A percentile compares a stretch with the other conserved stretches of the same genome.
phyloP scores from a whole-genome alignment of 2,888 invertebrate species.

The Craniophora ligustri region DNA sequence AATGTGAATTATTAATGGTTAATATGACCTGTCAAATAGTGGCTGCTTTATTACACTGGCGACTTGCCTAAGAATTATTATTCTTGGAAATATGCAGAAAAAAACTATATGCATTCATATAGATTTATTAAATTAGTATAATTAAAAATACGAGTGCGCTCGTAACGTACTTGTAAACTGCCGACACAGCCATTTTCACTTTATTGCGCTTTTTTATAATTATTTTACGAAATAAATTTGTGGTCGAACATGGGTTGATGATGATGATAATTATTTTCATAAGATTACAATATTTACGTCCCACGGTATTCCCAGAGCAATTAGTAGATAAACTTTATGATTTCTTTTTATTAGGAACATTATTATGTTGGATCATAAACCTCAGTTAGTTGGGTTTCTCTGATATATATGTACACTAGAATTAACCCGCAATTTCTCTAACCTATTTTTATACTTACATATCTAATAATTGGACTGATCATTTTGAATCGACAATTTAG shows the following conservation, averaged over 20 bases:
- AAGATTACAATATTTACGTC: not conserved
- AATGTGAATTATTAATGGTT: conserved; percentile 6
- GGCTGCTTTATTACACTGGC: conserved; percentile 17
- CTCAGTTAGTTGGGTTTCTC: conserved; percentile 16
- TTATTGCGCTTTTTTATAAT: no score
- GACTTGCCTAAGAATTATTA: conserved; percentile 21
- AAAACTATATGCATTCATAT: conserved; percentile 20
- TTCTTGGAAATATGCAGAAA: conserved; percentile 10
- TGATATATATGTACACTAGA: not conserved
- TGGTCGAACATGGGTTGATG: no score
- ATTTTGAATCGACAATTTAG: no score
- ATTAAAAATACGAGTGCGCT: conserved; percentile 12
- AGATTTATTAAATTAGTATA: conserved; percentile 10
- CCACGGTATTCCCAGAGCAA: conserved; percentile 3
- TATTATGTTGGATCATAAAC: no score
- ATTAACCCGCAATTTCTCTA: conserved; percentile 18
- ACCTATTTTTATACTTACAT: no score
- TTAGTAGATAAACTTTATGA: not conserved
- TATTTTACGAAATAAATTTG: no score
- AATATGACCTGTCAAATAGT: not conserved
- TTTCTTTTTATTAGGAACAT: conserved; percentile 15
- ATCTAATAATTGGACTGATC: no score
- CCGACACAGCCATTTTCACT: no score
- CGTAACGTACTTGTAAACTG: no score
- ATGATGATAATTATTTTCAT: not conserved